Evolutionary conservation across 2,797 vertebrate genomes (phyloP).

Genomic region (Linurgus olivaceus): DNA sequence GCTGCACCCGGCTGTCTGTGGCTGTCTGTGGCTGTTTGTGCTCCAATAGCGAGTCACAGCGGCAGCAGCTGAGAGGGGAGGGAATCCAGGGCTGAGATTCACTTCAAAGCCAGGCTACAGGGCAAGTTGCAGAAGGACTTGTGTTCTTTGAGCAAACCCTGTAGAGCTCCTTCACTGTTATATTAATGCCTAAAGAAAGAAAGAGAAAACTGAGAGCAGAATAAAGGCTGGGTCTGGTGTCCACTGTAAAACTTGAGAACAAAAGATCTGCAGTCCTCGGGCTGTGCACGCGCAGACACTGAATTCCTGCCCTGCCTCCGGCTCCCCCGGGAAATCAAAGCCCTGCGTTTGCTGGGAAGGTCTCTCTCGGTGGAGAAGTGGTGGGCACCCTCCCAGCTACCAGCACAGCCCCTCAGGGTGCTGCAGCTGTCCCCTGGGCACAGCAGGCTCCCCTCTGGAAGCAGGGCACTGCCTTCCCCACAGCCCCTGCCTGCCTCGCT

Average conservation of each 20-base stretch:
- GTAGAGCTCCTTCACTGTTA: background rate
- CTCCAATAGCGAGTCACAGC: background rate
- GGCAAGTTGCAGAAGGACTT: background rate
- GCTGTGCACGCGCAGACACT: background rate
- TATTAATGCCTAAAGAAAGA: background rate
- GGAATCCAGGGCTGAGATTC: background rate
- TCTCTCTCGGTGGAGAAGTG: background rate
- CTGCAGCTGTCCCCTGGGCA: background rate
- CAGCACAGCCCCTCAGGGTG: fast-evolving
- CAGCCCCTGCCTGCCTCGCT: background rate
- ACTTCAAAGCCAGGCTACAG: background rate
- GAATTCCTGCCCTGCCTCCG: constrained; percentile 30
- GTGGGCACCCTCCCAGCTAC: background rate
- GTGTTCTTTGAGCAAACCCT: background rate
- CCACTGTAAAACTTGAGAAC: constrained; percentile 50
- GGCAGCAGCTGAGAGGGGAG: background rate
- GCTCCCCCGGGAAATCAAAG: constrained; percentile 32
- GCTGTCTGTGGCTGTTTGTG: background rate
- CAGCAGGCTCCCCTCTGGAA: background rate
- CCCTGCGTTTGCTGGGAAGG: background rate
- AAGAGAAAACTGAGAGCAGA: constrained; percentile 41
- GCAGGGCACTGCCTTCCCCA: background rate
- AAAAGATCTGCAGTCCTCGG: constrained; percentile 47
- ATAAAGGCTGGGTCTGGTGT: constrained; percentile 15
- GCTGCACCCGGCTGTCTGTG: background rate